These are phyloP conservation scores for Xylota segnis DNA, from an alignment of 2,888 invertebrate species.

Conservation along the genomic window DNA sequence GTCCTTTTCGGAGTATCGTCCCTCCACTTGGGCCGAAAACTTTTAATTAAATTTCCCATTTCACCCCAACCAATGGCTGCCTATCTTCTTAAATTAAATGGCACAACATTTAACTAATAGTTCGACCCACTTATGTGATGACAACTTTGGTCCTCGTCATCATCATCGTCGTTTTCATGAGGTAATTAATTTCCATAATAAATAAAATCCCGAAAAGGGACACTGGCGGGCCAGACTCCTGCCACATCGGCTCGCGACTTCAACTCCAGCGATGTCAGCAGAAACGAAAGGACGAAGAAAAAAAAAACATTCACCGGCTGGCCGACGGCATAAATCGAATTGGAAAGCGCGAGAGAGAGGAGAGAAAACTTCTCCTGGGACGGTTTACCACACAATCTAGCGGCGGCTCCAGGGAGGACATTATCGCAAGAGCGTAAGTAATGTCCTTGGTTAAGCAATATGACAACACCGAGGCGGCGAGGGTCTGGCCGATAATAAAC, in stretches of 20 bases:
- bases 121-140: conserved; percentile 73
- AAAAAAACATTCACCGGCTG: conserved; percentile 1
- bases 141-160: conserved; percentile 61
- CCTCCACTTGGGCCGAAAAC: conserved; percentile 50
- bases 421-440: conserved; percentile 38
- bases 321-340: conserved; percentile 27
- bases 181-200: conserved; percentile 75
- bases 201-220: conserved; percentile 61
- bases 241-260: not conserved
- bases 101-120: conserved; percentile 75
- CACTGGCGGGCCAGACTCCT: conserved; percentile 1
- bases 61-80: conserved; percentile 12
- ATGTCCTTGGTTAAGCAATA: conserved; percentile 53
- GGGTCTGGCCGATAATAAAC: conserved; percentile 49
- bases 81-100: conserved; percentile 68
- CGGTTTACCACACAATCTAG: conserved; percentile 48
- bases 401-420: conserved; percentile 15
- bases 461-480: conserved; percentile 54
- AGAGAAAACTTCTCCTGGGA: conserved; percentile 18
- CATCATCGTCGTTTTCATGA: conserved; percentile 56
- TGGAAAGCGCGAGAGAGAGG: conserved; percentile 27
- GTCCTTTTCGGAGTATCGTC: conserved; percentile 6
- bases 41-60: conserved; percentile 74
- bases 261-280: conserved; percentile 40
- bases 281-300: conserved; percentile 21